These are phyloP conservation scores for Pararge aegeria DNA, from an alignment of 1,140 invertebrate species.

Conservation along the genomic window DNA sequence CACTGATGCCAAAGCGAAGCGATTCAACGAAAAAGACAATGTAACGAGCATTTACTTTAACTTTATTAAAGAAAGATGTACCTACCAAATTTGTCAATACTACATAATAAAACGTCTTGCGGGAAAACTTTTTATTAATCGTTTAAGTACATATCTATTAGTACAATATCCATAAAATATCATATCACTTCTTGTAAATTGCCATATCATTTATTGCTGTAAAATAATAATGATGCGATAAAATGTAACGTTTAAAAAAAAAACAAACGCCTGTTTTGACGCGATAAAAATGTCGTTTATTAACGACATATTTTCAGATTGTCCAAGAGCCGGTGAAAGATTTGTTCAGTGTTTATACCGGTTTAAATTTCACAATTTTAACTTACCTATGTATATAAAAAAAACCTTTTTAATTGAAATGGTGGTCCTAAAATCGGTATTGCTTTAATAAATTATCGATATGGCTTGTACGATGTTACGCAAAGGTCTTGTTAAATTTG, in stretches of 20 bases:
- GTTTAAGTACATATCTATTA: conserved; percentile 77
- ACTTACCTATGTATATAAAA: no score
- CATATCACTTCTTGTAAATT: conserved; percentile 77
- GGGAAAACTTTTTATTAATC: conserved; percentile 51
- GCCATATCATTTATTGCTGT: conserved; percentile 76
- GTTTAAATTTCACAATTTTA: conserved; percentile 13
- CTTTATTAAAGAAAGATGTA: conserved; percentile 38
- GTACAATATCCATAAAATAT: conserved; percentile 69
- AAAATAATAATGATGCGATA: conserved; percentile 56
- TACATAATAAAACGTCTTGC: conserved; percentile 15
- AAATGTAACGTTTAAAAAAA: conserved; percentile 53
- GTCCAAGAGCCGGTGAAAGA: not conserved
- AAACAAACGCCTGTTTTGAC: conserved; percentile 28
- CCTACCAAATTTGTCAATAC: conserved; percentile 67
- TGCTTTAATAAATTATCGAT: no score
- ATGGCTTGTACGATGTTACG: no score
- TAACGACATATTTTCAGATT: not conserved
- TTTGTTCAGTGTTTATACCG: not conserved
- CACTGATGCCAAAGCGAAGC: conserved; percentile 58
- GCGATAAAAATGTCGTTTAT: not conserved
- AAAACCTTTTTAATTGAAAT: no score
- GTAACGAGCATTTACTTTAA: conserved; percentile 76
- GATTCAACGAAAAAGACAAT: conserved; percentile 72
- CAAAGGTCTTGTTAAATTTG: no score
- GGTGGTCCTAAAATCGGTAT: no score